A percentile compares a stretch with the other conserved stretches of the same genome.
Evolutionary conservation across 2,888 invertebrate genomes (phyloP).

Genomic region (Toxonevra muliebris): DNA sequence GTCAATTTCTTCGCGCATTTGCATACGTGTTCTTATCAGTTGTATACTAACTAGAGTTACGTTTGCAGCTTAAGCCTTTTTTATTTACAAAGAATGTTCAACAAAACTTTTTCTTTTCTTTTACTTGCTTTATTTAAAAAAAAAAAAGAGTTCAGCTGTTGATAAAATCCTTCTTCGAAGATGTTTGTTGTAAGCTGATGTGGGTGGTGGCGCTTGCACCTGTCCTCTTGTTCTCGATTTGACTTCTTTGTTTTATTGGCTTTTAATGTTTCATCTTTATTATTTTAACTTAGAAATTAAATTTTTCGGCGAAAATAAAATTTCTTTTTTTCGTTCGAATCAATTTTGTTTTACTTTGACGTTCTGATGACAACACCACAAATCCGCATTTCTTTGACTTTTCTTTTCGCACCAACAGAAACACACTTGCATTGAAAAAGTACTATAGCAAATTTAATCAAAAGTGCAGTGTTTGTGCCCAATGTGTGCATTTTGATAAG

Average conservation of each 20-base stretch:
- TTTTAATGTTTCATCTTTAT: conserved; percentile 22
- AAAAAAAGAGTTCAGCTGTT: no score
- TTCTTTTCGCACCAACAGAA: no score
- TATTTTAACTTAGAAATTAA: conserved; percentile 29
- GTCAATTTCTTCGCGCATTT: conserved; percentile 37
- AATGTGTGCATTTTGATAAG: no score
- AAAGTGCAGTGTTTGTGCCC: no score
- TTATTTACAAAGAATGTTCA: not conserved
- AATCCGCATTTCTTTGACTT: no score
- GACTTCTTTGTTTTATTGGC: conserved; percentile 8
- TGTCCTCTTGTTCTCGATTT: conserved; percentile 5
- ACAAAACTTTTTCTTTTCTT: conserved; percentile 20
- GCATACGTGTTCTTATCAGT: conserved; percentile 61
- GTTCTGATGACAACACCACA: conserved; percentile 23
- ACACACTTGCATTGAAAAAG: no score
- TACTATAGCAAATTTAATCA: no score
- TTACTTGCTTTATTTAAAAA: no score
- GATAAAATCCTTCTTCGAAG: not conserved
- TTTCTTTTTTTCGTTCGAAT: conserved; percentile 21
- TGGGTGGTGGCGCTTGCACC: conserved; percentile 4
- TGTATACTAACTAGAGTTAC: no score
- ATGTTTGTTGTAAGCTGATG: conserved; percentile 10
- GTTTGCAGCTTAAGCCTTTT: no score
- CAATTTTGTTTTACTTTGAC: conserved; percentile 28
- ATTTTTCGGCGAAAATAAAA: conserved; percentile 20